A percentile compares a stretch with the other conserved stretches of the same genome.
Conservation (phyloP, 2,797 vertebrate species). For the Gila robusta region DNA sequence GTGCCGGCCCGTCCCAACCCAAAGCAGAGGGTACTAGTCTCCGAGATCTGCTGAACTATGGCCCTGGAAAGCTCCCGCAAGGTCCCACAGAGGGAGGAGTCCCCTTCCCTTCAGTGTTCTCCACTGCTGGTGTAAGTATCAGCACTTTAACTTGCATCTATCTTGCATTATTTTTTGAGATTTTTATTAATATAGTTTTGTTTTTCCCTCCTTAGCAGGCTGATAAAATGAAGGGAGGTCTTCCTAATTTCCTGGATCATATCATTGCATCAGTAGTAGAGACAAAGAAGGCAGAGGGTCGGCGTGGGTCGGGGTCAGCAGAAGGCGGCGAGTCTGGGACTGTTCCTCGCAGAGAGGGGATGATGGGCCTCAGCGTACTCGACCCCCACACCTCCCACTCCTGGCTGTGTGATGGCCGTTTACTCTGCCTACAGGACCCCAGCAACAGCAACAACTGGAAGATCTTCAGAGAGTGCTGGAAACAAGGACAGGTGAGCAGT, state of each 20-base stretch:
- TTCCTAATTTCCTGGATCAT: slow-evolving; percentile 98
- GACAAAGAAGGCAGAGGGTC: slow-evolving; percentile 95
- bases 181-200: not conserved
- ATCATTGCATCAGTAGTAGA: slow-evolving; percentile 99
- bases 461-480: slow-evolving; percentile 99
- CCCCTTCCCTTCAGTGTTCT: slow-evolving; percentile 96
- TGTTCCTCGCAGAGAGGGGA: slow-evolving; percentile 86
- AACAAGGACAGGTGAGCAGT: slow-evolving; percentile 92
- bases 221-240: slow-evolving; percentile 92
- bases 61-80: slow-evolving; percentile 94
- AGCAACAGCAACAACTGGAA: slow-evolving; percentile 99
- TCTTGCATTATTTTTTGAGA: not conserved
- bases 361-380: slow-evolving; percentile 96
- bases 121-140: slow-evolving; percentile 87
- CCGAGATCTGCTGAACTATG: slow-evolving; percentile 95
- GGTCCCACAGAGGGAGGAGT: slow-evolving; percentile 88
- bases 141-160: not conserved
- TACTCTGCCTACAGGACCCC: slow-evolving; percentile 97
- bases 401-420: slow-evolving; percentile 97
- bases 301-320: slow-evolving; percentile 83
- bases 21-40: slow-evolving; percentile 97
- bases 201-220: slow-evolving; percentile 74
- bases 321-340: slow-evolving; percentile 84
- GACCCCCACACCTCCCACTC: slow-evolving; percentile 98
- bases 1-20: slow-evolving; percentile 89